A percentile compares a stretch with the other conserved stretches of the same genome.
Evolutionary conservation across 2,888 invertebrate genomes (phyloP).

Genomic region (Endotricha flammealis): DNA sequence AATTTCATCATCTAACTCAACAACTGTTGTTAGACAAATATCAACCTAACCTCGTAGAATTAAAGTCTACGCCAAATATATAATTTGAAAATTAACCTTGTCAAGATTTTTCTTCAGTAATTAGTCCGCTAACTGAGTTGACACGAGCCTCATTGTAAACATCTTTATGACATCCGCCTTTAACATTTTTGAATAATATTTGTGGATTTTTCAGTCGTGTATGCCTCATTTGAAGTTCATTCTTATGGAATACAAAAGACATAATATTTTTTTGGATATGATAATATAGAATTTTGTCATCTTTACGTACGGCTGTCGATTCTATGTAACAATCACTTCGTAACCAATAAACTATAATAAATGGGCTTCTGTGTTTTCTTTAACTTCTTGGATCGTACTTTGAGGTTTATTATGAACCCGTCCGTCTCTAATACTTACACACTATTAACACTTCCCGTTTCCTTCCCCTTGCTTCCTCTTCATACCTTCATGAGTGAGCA

Average conservation of each 20-base stretch:
- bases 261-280: conserved; percentile 38
- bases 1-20: conserved; percentile 17
- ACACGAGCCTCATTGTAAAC: conserved; percentile 47
- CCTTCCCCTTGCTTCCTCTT: no score
- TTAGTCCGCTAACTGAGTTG: conserved; percentile 48
- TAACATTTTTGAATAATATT: conserved; percentile 40
- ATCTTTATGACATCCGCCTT: conserved; percentile 42
- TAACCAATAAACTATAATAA: no score
- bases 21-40: conserved; percentile 19
- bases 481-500: no score
- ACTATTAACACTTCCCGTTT: no score
- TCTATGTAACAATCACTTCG: no score
- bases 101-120: conserved; percentile 40
- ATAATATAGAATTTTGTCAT: conserved; percentile 32
- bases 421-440: no score
- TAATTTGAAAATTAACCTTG: conserved; percentile 26
- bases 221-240: conserved; percentile 31
- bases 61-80: conserved; percentile 17
- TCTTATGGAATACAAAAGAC: conserved; percentile 31
- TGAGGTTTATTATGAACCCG: no score
- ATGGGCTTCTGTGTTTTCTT: no score
- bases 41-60: conserved; percentile 23
- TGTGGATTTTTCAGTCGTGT: conserved; percentile 50
- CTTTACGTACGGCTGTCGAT: conserved; percentile 16
- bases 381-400: no score